phyloP scores from a whole-genome alignment of 2,113 vertebrate species.

The Lanius collurio region DNA sequence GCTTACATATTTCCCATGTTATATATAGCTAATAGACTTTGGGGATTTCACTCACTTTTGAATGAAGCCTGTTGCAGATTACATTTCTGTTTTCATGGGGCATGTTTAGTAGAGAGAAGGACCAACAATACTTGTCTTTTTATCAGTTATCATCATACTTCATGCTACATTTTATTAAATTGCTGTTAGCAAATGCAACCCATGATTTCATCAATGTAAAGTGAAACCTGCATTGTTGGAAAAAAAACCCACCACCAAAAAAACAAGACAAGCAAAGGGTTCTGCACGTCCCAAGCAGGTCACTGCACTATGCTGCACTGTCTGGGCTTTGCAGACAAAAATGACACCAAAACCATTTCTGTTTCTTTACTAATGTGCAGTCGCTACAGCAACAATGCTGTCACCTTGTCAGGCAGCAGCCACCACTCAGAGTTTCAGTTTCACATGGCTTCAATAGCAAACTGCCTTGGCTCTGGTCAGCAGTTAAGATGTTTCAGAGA shows the following conservation, averaged over 20 bases:
- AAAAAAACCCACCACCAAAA: neutral
- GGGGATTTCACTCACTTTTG: neutral
- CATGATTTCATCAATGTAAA: neutral
- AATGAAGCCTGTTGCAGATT: neutral
- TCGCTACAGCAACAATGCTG: neutral
- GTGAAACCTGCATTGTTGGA: neutral
- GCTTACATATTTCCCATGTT: neutral
- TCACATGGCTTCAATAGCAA: neutral
- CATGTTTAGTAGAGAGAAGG: neutral
- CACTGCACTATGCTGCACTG: rapidly evolving
- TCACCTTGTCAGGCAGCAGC: neutral
- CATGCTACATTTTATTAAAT: neutral
- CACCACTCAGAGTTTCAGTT: neutral
- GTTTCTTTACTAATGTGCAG: neutral
- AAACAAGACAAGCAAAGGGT: neutral
- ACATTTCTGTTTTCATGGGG: neutral
- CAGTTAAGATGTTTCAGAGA: neutral
- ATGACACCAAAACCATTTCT: neutral
- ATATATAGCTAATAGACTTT: neutral
- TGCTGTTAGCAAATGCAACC: neutral
- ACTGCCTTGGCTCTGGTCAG: neutral
- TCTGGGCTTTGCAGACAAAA: neutral
- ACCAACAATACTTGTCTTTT: neutral
- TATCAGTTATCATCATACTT: neutral
- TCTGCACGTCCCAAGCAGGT: neutral